Evolutionary conservation across 1,140 invertebrate species (phyloP).

Genomic region (Plectrocnemia conspersa): DNA sequence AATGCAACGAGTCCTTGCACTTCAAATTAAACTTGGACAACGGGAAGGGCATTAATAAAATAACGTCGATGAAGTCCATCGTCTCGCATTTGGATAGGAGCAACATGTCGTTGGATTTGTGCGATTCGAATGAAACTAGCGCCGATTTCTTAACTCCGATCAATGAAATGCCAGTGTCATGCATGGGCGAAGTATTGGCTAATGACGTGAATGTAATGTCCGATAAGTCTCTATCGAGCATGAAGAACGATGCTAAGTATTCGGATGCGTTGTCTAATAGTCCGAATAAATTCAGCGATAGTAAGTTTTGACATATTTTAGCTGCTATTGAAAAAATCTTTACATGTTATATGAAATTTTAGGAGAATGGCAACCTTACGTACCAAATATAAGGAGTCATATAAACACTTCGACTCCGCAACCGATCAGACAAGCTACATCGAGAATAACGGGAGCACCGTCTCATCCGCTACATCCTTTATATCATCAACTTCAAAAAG

Average conservation of each 20-base stretch:
- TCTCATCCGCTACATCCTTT: slow-evolving; percentile 33
- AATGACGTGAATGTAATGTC: slow-evolving; percentile 26
- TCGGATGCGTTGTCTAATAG: slow-evolving; percentile 21
- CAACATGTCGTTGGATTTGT: slow-evolving; percentile 47
- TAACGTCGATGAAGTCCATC: slow-evolving; percentile 27
- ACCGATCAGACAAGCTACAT: slow-evolving; percentile 3
- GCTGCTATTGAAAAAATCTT: not conserved
- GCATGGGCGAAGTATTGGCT: slow-evolving; percentile 32
- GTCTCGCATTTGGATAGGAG: slow-evolving; percentile 40
- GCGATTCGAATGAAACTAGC: slow-evolving; percentile 51
- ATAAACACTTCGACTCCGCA: slow-evolving; percentile 47
- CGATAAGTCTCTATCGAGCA: slow-evolving; percentile 22
- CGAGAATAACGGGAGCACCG: slow-evolving; percentile 22
- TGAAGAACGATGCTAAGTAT: slow-evolving; percentile 28
- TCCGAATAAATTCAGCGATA: slow-evolving; percentile 22
- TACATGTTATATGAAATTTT: not conserved
- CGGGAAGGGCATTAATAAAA: slow-evolving; percentile 39
- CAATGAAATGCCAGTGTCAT: slow-evolving; percentile 50
- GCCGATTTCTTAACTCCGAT: slow-evolving; percentile 51
- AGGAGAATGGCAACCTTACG: slow-evolving; percentile 27
- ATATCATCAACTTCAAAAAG: slow-evolving; percentile 37
- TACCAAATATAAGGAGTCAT: slow-evolving; percentile 33
- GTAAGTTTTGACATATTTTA: slow-evolving; percentile 17
- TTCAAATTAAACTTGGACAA: slow-evolving; percentile 46
- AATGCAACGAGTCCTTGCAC: slow-evolving; percentile 44